Conservation (phyloP, 2,797 vertebrate species). For the Centropyge bicolor region DNA sequence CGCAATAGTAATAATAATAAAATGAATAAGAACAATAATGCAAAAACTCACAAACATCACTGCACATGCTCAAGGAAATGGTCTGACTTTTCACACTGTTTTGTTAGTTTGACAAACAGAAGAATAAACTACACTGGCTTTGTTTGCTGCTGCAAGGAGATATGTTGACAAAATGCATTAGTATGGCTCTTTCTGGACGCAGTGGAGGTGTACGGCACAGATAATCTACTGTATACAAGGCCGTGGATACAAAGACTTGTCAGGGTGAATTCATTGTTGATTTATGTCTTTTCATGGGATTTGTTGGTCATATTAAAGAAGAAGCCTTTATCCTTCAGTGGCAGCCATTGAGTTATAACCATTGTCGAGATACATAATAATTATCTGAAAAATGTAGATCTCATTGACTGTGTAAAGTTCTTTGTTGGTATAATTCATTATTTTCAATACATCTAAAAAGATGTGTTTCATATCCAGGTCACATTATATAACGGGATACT, state of each 20-base stretch:
- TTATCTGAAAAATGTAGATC: slow-evolving; percentile 13
- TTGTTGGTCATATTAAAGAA: neutral
- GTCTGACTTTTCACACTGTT: neutral
- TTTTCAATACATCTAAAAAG: slow-evolving; percentile 23
- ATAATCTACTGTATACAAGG: neutral
- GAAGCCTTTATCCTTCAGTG: neutral
- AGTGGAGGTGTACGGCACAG: neutral
- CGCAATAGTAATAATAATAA: too few relatives aligned
- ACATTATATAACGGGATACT: neutral
- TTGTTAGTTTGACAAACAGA: slow-evolving; percentile 12
- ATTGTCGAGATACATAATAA: slow-evolving; percentile 23
- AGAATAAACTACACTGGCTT: neutral
- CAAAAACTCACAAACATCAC: neutral
- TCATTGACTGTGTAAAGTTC: slow-evolving; percentile 10
- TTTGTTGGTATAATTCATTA: slow-evolving; percentile 33
- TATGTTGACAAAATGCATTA: slow-evolving; percentile 28
- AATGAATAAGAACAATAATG: neutral
- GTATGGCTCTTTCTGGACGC: neutral
- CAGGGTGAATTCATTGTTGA: neutral
- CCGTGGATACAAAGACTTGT: neutral
- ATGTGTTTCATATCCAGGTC: neutral
- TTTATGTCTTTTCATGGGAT: neutral
- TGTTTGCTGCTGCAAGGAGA: slow-evolving; percentile 15
- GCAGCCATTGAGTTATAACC: neutral
- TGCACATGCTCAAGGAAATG: slow-evolving; percentile 9